Percentiles rank a stretch among this genome's conserved stretches.
phyloP scores from a whole-genome alignment of 2,797 vertebrate species.

The Falco peregrinus region DNA sequence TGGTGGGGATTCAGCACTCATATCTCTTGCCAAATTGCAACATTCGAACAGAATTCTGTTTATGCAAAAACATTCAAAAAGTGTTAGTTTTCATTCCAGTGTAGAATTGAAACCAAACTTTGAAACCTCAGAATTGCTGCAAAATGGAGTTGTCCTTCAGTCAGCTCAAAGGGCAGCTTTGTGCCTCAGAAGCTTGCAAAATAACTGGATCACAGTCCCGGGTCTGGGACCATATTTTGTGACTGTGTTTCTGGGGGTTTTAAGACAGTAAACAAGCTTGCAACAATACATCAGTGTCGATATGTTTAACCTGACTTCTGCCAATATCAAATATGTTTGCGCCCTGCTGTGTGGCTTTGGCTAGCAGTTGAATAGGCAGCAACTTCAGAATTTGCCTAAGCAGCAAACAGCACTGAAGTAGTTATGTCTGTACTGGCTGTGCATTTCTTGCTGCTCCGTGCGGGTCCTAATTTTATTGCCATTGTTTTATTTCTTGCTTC shows the following conservation, averaged over 20 bases:
- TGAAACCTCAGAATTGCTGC: constrained; percentile 40
- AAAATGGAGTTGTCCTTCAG: neutral
- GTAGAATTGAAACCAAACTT: constrained; percentile 42
- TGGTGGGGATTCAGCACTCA: neutral
- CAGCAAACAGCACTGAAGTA: neutral
- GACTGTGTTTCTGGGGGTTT: neutral
- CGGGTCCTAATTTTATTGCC: neutral
- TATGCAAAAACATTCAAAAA: constrained; percentile 3
- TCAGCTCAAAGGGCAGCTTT: constrained; percentile 39
- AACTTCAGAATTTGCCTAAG: neutral
- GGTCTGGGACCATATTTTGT: neutral
- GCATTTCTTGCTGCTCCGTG: neutral
- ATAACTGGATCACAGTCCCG: neutral
- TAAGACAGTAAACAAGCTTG: neutral
- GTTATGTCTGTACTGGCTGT: neutral
- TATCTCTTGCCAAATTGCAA: constrained; percentile 22
- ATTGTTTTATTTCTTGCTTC: neutral
- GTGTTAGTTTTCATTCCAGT: constrained; percentile 39
- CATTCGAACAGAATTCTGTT: constrained; percentile 46
- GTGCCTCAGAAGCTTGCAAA: constrained; percentile 2
- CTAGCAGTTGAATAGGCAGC: neutral
- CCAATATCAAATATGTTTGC: neutral
- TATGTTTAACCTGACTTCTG: neutral
- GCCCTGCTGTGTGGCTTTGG: neutral
- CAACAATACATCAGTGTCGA: neutral